These are phyloP conservation scores for Thysanoteuthis rhombus DNA, from an alignment of 2,888 invertebrate genomes.

Conservation along the genomic window DNA sequence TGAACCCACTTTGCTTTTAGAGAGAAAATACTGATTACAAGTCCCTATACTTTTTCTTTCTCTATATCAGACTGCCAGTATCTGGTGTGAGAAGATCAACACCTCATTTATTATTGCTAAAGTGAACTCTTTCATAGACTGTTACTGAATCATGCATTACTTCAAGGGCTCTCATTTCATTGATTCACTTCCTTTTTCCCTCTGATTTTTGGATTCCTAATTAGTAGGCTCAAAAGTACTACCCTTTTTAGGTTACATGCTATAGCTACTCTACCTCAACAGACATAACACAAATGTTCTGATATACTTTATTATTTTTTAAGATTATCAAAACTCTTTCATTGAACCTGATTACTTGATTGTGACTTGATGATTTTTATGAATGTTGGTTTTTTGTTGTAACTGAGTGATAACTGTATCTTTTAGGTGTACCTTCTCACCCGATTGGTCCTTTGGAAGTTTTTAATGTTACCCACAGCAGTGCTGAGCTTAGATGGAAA, in stretches of 20 bases:
- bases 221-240: too few species aligned
- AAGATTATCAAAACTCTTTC: background rate
- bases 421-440: conserved; percentile 82
- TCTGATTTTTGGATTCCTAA: too few species aligned
- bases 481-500: conserved; percentile 77
- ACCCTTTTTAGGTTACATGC: too few species aligned
- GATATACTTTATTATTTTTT: too few species aligned
- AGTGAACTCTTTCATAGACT: background rate
- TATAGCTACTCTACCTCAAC: too few species aligned
- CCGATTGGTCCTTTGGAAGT: conserved; percentile 83
- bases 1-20: background rate
- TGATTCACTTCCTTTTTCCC: too few species aligned
- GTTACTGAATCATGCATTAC: too few species aligned
- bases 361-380: background rate
- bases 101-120: too few species aligned
- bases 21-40: background rate
- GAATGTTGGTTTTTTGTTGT: background rate
- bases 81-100: too few species aligned
- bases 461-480: conserved; percentile 83
- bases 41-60: background rate
- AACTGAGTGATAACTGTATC: background rate
- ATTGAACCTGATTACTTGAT: background rate
- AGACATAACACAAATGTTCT: too few species aligned
- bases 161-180: too few species aligned
- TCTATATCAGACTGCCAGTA: background rate